A percentile compares a stretch with the other conserved stretches of the same genome.
phyloP scores from a whole-genome alignment of 2,888 invertebrate species.

The Limenitis arthemis region DNA sequence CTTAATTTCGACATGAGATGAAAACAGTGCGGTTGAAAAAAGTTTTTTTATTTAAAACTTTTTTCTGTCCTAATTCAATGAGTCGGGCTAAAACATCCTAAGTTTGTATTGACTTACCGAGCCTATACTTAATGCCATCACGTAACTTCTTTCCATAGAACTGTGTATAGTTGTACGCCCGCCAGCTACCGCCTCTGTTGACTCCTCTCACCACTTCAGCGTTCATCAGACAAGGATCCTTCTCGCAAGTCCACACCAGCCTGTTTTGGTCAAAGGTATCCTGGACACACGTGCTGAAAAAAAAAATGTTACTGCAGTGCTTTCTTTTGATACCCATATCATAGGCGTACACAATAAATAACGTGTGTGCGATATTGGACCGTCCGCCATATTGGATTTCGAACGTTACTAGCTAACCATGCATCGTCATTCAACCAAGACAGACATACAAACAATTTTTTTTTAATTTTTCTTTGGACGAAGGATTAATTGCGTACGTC shows the following conservation, averaged over 20 bases:
- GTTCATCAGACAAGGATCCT: constrained; percentile 83
- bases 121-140: constrained; percentile 82
- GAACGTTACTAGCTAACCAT: too few species aligned
- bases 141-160: constrained; percentile 88
- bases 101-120: constrained; percentile 70
- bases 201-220: constrained; percentile 77
- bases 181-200: constrained; percentile 80
- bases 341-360: too few species aligned
- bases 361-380: too few species aligned
- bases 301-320: not conserved
- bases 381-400: too few species aligned
- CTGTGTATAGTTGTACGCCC: constrained; percentile 83
- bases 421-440: too few species aligned
- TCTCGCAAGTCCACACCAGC: constrained; percentile 76
- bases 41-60: not conserved
- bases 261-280: constrained; percentile 17
- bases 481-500: too few species aligned
- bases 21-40: too few species aligned
- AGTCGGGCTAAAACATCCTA: not conserved
- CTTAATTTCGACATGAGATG: too few species aligned
- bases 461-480: too few species aligned
- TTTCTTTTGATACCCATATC: too few species aligned
- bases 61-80: not conserved
- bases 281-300: constrained; percentile 69
- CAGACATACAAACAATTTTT: too few species aligned